Evolutionary conservation across 2,797 vertebrate species (phyloP), one percentile per base, ranked within the genome.

Genomic region (Melanotaenia pygmaea): DNA sequence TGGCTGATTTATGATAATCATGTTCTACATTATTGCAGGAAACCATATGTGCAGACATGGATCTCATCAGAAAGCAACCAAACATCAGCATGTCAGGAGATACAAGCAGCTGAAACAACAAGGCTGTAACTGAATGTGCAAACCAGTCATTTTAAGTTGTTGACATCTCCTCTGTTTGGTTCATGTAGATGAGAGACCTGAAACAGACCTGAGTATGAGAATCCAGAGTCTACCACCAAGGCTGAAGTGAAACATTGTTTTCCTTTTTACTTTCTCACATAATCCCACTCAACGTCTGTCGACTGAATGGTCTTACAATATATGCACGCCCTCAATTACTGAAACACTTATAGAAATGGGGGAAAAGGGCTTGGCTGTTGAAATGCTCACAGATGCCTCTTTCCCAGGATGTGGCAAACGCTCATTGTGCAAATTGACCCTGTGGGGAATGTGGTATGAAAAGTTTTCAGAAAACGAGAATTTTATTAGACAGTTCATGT

Each of bases 41-140:
- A 40, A 32, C 13, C 2, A 3, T 20, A 13, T 32, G 34, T 58
- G 11, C 47, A 45, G 58, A 11, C 47, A 60, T 3, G 18, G 32
- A 69, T 73, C 59, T 43, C 22, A 45, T 54, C 50, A 26, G 22
- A 72, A 63, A 61, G 53, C 67, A 64, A 54, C 70, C 24, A 61
- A 76, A 61, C 69, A 64, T n/a, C 14, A 43, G 34, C 32, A 62
- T 5, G 14, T 34, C 32, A 66, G 2, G 59, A 67, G 35, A 69
- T 43, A 67, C 30, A 4, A 56, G 62, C 78, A 83, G 80, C 67
- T 81, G 77, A 72, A 76, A 78, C 53, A 75, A 84, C 69, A 76
- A 67, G 56, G 38, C 22, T 30, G 6, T 6, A 40, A 62, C 47
- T 40, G 56, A 54, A 58, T 0, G 16, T 26, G 45, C 40, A 16